phyloP scores from a whole-genome alignment of 2,113 vertebrate genomes.

The Tetrax tetrax region DNA sequence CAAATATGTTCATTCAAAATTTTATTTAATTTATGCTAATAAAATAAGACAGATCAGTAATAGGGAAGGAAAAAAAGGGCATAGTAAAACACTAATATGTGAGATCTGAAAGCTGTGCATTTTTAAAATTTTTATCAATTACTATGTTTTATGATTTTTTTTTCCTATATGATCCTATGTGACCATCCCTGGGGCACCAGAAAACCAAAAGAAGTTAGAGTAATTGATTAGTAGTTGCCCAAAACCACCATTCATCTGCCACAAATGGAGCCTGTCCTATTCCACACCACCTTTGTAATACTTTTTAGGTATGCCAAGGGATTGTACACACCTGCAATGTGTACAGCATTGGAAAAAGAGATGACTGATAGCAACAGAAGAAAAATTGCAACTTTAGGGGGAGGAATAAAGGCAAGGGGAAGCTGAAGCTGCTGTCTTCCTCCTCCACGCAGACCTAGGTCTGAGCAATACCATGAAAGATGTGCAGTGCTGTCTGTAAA shows the following conservation, averaged over 20 bases:
- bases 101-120: neutral
- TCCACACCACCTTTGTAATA: neutral
- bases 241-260: neutral
- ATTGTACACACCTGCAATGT: fast-evolving
- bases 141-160: neutral
- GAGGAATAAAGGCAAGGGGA: neutral
- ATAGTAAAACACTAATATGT: neutral
- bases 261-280: neutral
- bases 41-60: constrained; percentile 41
- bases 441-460: neutral
- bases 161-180: neutral
- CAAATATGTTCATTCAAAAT: constrained; percentile 64
- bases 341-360: neutral
- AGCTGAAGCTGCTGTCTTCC: neutral
- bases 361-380: neutral
- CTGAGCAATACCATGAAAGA: neutral
- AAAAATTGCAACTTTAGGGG: neutral
- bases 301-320: neutral
- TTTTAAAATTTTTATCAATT: neutral
- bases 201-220: neutral
- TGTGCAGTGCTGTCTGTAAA: neutral
- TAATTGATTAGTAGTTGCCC: neutral
- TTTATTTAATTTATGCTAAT: constrained; percentile 58
- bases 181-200: neutral
- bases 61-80: neutral